phyloP scores from a whole-genome alignment of 2,797 vertebrate species.

The Taenioides sp. region DNA sequence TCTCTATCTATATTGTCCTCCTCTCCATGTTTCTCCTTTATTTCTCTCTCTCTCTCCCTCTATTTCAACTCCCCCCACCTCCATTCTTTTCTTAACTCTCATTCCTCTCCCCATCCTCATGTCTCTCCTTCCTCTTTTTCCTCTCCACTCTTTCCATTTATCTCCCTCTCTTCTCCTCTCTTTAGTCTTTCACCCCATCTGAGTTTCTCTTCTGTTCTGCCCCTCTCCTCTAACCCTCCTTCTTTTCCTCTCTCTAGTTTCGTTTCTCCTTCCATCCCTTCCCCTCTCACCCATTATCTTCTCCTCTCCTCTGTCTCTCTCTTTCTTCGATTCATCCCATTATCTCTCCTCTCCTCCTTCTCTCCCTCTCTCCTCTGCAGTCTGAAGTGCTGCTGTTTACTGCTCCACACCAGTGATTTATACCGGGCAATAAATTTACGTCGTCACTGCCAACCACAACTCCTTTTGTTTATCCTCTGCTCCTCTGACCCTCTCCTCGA shows the following conservation, averaged over 20 bases:
- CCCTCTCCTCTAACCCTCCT: not conserved
- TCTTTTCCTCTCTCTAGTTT: not conserved
- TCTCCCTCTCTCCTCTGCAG: not conserved
- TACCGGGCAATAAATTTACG: too few relatives aligned
- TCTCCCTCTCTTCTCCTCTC: not conserved
- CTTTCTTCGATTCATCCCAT: not conserved
- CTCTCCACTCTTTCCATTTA: not conserved
- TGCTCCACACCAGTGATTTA: too few relatives aligned
- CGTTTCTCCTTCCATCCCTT: too few relatives aligned
- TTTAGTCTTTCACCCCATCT: too few relatives aligned
- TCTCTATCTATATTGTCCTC: not conserved
- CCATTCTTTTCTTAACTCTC: slow-evolving; percentile 12
- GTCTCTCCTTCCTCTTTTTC: slow-evolving; percentile 26
- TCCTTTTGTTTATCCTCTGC: not conserved
- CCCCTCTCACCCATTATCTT: not conserved
- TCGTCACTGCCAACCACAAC: too few relatives aligned
- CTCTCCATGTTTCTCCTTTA: not conserved
- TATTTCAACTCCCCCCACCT: not conserved
- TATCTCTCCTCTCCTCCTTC: not conserved
- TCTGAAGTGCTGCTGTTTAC: too few relatives aligned
- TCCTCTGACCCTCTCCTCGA: not conserved
- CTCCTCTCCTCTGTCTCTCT: not conserved
- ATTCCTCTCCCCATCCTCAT: not conserved
- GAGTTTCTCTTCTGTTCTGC: not conserved
- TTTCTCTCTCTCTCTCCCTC: not conserved